Evolutionary conservation across 2,797 vertebrate genomes (phyloP).

Genomic region (Danio tinwini): DNA sequence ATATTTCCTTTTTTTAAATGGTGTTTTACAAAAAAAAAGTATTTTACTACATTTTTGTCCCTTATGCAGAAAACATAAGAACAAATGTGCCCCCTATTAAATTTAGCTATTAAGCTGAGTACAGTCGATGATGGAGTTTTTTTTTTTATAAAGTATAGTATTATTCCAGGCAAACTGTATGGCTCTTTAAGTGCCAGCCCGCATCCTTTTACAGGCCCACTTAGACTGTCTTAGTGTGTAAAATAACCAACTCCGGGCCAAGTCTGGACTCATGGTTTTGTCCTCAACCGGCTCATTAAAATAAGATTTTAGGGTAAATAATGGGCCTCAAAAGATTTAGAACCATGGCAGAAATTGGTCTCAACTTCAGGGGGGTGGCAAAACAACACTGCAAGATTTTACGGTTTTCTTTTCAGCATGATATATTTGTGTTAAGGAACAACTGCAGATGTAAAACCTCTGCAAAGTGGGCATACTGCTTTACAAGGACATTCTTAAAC

Average conservation of each 20-base stretch:
- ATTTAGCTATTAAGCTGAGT: conserved; percentile 5
- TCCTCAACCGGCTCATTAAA: conserved; percentile 68
- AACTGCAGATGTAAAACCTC: conserved; percentile 10
- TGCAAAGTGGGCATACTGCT: conserved; percentile 9
- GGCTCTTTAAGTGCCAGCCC: conserved; percentile 49
- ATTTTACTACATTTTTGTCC: no score
- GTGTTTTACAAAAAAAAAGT: no score
- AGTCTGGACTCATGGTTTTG: conserved; percentile 62
- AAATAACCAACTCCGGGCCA: conserved; percentile 54
- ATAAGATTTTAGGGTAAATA: conserved; percentile 65
- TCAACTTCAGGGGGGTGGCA: conserved; percentile 41
- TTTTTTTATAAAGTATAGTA: conserved; percentile 40
- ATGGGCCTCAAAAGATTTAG: conserved; percentile 72
- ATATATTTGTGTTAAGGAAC: conserved; percentile 26
- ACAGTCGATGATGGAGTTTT: conserved; percentile 39
- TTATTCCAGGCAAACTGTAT: conserved; percentile 44
- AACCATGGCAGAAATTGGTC: conserved; percentile 63
- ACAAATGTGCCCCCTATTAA: conserved; percentile 41
- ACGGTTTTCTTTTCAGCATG: conserved; percentile 47
- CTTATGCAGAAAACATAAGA: background rate
- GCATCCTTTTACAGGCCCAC: conserved; percentile 56
- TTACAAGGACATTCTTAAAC: background rate
- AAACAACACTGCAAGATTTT: conserved; percentile 39
- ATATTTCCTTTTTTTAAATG: no score
- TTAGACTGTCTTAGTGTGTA: conserved; percentile 55